Evolutionary conservation across 2,113 vertebrate genomes (phyloP).

Genomic region (Leuciscus idus): DNA sequence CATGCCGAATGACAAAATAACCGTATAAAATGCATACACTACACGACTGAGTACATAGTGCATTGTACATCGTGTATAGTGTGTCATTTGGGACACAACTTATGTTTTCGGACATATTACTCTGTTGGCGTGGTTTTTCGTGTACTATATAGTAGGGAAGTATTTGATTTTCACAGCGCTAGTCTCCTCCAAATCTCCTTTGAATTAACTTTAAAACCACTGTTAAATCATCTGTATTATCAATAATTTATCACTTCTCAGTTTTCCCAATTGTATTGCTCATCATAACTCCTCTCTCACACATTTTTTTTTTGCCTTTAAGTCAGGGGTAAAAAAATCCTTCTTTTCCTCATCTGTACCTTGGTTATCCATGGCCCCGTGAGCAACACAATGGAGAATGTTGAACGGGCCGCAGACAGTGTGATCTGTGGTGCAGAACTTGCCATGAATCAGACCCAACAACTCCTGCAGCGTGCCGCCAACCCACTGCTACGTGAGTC

Average conservation of each 20-base stretch:
- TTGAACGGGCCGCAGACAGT: constrained; percentile 75
- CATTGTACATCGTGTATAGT: too few relatives aligned
- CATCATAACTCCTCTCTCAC: background rate
- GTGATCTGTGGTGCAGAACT: constrained; percentile 86
- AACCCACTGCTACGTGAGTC: constrained; percentile 84
- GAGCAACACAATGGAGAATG: constrained; percentile 82
- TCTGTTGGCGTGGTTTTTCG: too few relatives aligned
- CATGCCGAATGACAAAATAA: too few relatives aligned
- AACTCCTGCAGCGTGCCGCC: constrained; percentile 71
- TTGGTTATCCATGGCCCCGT: constrained; percentile 83
- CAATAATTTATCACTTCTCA: background rate
- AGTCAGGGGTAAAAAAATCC: constrained; percentile 78
- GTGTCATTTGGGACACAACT: too few relatives aligned
- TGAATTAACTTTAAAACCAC: background rate
- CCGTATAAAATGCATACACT: too few relatives aligned
- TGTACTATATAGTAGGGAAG: too few relatives aligned
- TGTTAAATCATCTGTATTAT: background rate
- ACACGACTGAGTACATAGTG: too few relatives aligned
- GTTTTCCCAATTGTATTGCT: background rate
- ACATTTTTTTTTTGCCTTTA: background rate
- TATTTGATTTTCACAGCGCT: background rate
- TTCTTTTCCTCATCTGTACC: constrained; percentile 78
- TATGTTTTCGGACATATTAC: too few relatives aligned
- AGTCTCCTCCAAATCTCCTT: background rate
- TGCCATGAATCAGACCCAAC: constrained; percentile 85